Conservation (phyloP, 2,888 invertebrate genomes). For the Megamerina dolium region DNA sequence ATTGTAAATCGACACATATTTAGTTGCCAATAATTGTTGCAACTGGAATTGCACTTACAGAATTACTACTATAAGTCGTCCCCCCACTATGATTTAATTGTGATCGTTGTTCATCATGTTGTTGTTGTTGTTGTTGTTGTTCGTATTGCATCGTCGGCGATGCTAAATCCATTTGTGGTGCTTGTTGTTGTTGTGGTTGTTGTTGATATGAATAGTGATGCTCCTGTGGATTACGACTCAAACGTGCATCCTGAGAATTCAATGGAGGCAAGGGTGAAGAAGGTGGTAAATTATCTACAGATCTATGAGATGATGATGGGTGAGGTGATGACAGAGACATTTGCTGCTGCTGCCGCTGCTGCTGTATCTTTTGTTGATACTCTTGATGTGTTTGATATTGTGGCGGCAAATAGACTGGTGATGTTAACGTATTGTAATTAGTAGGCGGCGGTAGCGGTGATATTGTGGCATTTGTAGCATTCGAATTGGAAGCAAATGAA, state of each 20-base stretch:
- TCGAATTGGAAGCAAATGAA: conserved; percentile 11
- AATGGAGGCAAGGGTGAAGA: conserved; percentile 23
- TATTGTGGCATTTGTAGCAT: conserved; percentile 17
- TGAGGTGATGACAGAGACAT: conserved; percentile 17
- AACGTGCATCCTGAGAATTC: conserved; percentile 19
- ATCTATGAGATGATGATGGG: conserved; percentile 7
- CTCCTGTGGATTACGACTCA: conserved; percentile 16
- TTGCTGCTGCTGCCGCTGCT: conserved; percentile 11
- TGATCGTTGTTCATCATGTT: conserved; percentile 8
- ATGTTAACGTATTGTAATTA: conserved; percentile 21
- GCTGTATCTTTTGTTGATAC: too few relatives aligned
- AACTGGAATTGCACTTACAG: conserved; percentile 35
- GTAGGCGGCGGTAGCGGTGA: conserved; percentile 16
- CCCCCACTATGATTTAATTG: conserved; percentile 25
- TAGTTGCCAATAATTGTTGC: too few relatives aligned
- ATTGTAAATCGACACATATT: too few relatives aligned
- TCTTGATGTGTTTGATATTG: conserved; percentile 19
- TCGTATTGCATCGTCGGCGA: conserved; percentile 4
- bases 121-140: conserved; percentile 14
- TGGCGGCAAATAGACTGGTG: conserved; percentile 23
- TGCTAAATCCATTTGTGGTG: not conserved
- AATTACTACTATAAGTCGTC: conserved; percentile 28
- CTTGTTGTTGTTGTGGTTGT: conserved; percentile 22
- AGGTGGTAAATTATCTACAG: conserved; percentile 4
- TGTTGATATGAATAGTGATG: conserved; percentile 9